These are phyloP conservation scores for Branchipolynoe longqiensis DNA, from an alignment of 2,888 invertebrate species.

Conservation along the genomic window DNA sequence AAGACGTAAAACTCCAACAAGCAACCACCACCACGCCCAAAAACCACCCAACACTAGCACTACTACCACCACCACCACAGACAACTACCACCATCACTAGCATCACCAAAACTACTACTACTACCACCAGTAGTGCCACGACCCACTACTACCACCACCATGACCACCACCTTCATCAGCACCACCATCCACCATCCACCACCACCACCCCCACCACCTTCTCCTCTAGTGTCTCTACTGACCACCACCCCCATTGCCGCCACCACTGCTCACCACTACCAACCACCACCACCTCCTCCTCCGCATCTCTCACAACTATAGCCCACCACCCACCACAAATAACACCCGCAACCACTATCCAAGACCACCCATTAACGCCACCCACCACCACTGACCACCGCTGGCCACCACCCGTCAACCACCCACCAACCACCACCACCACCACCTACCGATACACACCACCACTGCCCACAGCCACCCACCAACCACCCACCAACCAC, in stretches of 20 bases:
- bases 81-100: no score
- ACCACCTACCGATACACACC: not conserved
- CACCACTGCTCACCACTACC: not conserved
- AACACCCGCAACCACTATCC: no score
- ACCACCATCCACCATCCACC: not conserved
- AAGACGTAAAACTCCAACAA: no score
- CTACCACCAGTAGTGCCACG: no score
- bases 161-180: not conserved
- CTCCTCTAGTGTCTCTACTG: not conserved
- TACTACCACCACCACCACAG: no score
- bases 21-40: no score
- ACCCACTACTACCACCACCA: no score
- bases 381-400: not conserved
- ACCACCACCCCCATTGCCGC: not conserved
- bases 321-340: not conserved
- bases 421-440: slow-evolving; percentile 10
- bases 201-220: not conserved
- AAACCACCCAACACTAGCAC: no score
- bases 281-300: not conserved
- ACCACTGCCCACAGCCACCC: no score
- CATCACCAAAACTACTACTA: no score
- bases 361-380: not conserved
- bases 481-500: slow-evolving; percentile 3
- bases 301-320: not conserved
- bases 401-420: not conserved